These are phyloP conservation scores for Unio pictorum DNA, from an alignment of 2,888 invertebrate genomes.

Conservation along the genomic window DNA sequence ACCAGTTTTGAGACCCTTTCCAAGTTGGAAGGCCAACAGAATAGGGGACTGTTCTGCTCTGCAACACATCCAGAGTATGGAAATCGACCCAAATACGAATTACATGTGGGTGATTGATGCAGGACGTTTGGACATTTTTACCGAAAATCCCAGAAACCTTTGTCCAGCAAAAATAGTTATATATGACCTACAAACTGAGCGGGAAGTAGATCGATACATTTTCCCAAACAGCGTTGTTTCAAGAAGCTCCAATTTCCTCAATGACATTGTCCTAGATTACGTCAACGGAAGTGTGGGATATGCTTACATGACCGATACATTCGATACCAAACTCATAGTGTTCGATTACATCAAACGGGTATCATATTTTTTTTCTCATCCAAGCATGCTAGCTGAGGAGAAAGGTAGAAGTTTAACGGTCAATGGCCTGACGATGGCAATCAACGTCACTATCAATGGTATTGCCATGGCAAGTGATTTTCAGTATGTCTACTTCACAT, in stretches of 20 bases:
- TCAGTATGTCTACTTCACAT: conserved; percentile 21
- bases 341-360: conserved; percentile 20
- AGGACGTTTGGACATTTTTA: conserved; percentile 20
- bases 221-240: conserved; percentile 29
- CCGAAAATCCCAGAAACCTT: conserved; percentile 8
- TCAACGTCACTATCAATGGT: conserved; percentile 23
- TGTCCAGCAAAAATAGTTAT: conserved; percentile 36
- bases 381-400: conserved; percentile 20
- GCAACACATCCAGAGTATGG: conserved; percentile 40
- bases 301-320: conserved; percentile 34
- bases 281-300: conserved; percentile 17
- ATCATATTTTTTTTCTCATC: conserved; percentile 28
- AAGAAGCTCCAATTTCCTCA: conserved; percentile 23
- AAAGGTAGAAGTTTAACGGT: conserved; percentile 8
- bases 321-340: conserved; percentile 20
- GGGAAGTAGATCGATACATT: conserved; percentile 8
- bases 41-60: conserved; percentile 24
- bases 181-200: conserved; percentile 12
- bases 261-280: conserved; percentile 34
- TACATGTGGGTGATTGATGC: conserved; percentile 44
- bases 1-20: conserved; percentile 24
- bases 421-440: conserved; percentile 4
- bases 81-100: conserved; percentile 32
- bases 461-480: conserved; percentile 33
- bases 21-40: conserved; percentile 24